Conservation (phyloP, 2,888 invertebrate species). For the Autographa pulchrina region DNA sequence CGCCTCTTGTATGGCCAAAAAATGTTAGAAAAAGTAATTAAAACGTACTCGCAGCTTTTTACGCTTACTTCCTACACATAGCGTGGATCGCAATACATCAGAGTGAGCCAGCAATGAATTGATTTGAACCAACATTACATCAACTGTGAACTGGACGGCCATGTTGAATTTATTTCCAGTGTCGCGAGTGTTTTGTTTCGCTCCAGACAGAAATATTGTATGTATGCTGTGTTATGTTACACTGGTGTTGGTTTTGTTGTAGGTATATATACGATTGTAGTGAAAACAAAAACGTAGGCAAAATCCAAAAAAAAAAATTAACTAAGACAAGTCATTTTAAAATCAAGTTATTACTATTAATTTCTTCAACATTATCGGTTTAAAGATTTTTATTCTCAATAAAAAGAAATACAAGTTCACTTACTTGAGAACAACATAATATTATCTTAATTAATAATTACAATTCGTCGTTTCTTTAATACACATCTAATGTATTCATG, state of each 20-base stretch:
- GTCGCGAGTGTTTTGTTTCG: conserved; percentile 50
- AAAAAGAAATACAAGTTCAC: no score
- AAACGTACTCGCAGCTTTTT: conserved; percentile 1
- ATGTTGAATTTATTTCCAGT: conserved; percentile 67
- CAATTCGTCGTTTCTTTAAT: no score
- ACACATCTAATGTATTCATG: no score
- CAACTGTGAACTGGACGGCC: conserved; percentile 64
- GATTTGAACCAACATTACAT: conserved; percentile 70
- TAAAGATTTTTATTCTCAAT: no score
- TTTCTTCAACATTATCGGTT: no score
- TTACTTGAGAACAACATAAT: no score
- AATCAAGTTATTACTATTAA: no score
- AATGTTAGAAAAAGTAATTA: conserved; percentile 3
- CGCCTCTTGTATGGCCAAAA: no score
- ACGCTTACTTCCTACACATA: conserved; percentile 15
- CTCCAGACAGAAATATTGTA: conserved; percentile 48
- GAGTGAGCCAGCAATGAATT: conserved; percentile 70
- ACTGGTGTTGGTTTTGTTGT: conserved; percentile 34
- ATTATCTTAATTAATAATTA: no score
- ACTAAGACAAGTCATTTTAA: no score
- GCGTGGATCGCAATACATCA: conserved; percentile 59
- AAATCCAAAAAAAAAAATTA: neutral
- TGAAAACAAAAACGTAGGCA: conserved; percentile 30
- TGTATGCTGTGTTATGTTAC: conserved; percentile 43
- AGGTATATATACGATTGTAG: conserved; percentile 18